A percentile compares a stretch with the other conserved stretches of the same genome.
Conservation (phyloP, 2,113 vertebrate species). For the Pagrus major region DNA sequence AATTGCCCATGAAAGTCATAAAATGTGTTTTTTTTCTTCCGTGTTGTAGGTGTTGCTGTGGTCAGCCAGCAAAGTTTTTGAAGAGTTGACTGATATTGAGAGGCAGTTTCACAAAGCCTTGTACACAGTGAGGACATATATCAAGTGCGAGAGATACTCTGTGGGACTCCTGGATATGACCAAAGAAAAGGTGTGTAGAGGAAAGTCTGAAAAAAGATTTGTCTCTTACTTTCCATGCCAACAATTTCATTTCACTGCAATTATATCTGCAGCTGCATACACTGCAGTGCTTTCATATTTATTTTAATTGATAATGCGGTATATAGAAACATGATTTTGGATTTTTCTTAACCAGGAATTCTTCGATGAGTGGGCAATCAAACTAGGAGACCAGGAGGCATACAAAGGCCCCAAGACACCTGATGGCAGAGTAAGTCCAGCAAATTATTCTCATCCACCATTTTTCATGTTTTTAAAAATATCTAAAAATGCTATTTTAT, state of each 20-base stretch:
- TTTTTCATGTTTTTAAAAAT: background rate
- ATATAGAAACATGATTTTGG: background rate
- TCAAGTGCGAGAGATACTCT: conserved; percentile 94
- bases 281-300: background rate
- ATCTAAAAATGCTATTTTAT: background rate
- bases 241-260: background rate
- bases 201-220: background rate
- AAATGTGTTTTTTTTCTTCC: background rate
- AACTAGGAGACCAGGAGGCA: conserved; percentile 91
- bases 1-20: background rate
- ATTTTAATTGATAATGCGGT: background rate
- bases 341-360: conserved; percentile 86
- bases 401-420: conserved; percentile 96
- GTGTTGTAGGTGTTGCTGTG: conserved; percentile 88
- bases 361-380: conserved; percentile 93
- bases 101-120: conserved; percentile 96
- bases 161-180: conserved; percentile 95
- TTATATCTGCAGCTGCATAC: background rate
- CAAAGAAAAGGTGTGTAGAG: conserved; percentile 90
- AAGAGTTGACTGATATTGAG: conserved; percentile 95
- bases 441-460: background rate
- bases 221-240: background rate
- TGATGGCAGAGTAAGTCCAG: conserved; percentile 89
- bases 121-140: conserved; percentile 90
- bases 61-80: conserved; percentile 96